A percentile compares a stretch with the other conserved stretches of the same genome.
Evolutionary conservation across 1,140 invertebrate species (phyloP).

Genomic region (Macrobrachium nipponense): DNA sequence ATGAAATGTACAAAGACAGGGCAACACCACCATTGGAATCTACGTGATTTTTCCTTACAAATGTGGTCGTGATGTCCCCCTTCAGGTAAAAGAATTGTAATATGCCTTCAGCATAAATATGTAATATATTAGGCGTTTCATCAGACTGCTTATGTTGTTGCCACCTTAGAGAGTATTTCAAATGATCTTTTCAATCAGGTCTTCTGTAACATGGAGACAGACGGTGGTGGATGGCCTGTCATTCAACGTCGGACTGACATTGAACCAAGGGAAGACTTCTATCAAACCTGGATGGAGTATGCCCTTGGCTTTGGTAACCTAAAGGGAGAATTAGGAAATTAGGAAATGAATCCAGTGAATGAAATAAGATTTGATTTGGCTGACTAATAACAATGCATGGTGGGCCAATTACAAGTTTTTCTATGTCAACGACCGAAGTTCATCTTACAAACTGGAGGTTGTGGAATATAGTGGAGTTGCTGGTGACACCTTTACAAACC

Average conservation of each 20-base stretch:
- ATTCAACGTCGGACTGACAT: constrained; percentile 64
- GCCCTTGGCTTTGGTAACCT: constrained; percentile 71
- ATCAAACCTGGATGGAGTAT: constrained; percentile 71
- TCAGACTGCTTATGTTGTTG: no score
- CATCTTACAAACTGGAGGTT: constrained; percentile 60
- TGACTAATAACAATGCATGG: constrained; percentile 61
- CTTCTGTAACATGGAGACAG: constrained; percentile 62
- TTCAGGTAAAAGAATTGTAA: no score
- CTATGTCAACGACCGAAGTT: constrained; percentile 57
- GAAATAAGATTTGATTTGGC: constrained; percentile 64
- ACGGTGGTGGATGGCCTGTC: constrained; percentile 68
- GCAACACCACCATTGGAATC: no score
- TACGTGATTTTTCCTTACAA: no score
- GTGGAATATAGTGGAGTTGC: constrained; percentile 60
- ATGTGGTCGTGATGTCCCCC: no score
- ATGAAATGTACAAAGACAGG: no score
- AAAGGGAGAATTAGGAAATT: constrained; percentile 69
- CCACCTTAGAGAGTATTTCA: neutral
- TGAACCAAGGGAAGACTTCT: constrained; percentile 55
- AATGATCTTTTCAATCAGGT: constrained; percentile 55
- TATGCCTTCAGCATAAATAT: no score
- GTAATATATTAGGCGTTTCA: no score
- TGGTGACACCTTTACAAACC: constrained; percentile 53
- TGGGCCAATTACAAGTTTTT: constrained; percentile 64
- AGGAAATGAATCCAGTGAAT: constrained; percentile 64